Base-by-base conservation (phyloP, 2,797 vertebrate genomes). In the Periparus ater region DNA sequence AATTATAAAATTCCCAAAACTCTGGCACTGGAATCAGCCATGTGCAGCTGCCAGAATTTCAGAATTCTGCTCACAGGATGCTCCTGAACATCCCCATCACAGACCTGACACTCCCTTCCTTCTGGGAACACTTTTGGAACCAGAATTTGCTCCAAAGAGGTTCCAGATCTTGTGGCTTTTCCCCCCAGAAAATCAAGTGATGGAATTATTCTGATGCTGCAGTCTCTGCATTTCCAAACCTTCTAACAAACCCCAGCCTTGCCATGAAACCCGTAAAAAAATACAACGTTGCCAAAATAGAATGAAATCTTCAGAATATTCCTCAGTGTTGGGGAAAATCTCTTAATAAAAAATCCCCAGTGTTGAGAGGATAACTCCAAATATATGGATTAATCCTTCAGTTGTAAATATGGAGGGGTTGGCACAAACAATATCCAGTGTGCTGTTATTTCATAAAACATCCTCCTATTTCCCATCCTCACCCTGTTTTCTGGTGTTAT, bases 11-110 rank as follows among this genome's bases (percentile, higher is more conserved):
- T n/a, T 63, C 55, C 81, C 68, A n/a, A 63, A 93, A 45, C 67
- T 75, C 11, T 6, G 27, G 58, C 32, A 8, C 51, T 70, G 54
- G 73, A 79, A 88, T 80, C 83, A 91, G 67, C 34, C 13, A 3
- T 2, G 12, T 23, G 18, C 22, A 87, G 54, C 72, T 76, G 53
- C 79, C 50, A 3, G 9, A 78, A 87, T 54, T 48, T n/a, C 32
- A 38, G 67, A 65, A 15, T 8, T 53, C 53, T 45, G 51, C 55
- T 74, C 83, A n/a, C 21, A 29, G 32, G 51, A 48, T 42, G 55
- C 19, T 68, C 65, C 32, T 13, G 19, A 1, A 2, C 4, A 1
- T 16, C 17, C 9, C 17, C 21, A 20, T 1, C 27, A 1, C 0
- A 2, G 36, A 25, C 3, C 17, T 20, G 67, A 72, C 4, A 19